phyloP scores from a whole-genome alignment of 2,113 vertebrate genomes.

The Heterotis niloticus region DNA sequence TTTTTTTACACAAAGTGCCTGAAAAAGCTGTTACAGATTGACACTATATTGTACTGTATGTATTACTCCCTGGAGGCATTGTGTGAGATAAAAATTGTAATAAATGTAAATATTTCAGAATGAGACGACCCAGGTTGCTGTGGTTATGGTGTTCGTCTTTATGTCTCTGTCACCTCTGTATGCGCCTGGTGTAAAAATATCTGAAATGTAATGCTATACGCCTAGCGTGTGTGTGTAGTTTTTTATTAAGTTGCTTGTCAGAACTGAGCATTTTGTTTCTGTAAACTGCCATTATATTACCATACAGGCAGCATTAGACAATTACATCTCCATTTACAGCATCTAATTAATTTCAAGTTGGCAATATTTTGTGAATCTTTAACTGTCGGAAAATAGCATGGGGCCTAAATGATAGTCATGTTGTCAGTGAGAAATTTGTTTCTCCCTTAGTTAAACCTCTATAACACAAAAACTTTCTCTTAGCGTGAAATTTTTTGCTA shows the following conservation, averaged over 20 bases:
- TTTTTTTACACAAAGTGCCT: slow-evolving; percentile 37
- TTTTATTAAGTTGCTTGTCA: background rate
- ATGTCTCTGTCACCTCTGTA: background rate
- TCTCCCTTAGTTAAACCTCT: background rate
- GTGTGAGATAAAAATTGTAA: slow-evolving; percentile 30
- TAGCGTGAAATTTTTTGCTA: too few species aligned
- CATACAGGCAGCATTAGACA: background rate
- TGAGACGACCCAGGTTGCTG: background rate
- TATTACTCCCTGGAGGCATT: slow-evolving; percentile 24
- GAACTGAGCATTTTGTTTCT: background rate
- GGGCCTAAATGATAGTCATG: background rate
- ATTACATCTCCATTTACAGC: background rate
- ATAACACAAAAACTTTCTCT: background rate
- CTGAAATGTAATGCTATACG: background rate
- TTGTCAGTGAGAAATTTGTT: too few species aligned
- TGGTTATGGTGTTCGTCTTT: slow-evolving; percentile 4
- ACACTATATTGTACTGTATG: slow-evolving; percentile 33
- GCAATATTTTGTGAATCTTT: background rate
- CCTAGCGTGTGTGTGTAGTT: background rate
- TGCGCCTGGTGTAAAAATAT: background rate
- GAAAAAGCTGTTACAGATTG: slow-evolving; percentile 31
- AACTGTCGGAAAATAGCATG: background rate
- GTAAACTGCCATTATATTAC: background rate
- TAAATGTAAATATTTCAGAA: slow-evolving; percentile 36
- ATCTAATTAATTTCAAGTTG: background rate